A percentile compares a stretch with the other conserved stretches of the same genome.
These are phyloP conservation scores for Ichneumon xanthorius DNA, from an alignment of 2,888 invertebrate species.

Conservation along the genomic window DNA sequence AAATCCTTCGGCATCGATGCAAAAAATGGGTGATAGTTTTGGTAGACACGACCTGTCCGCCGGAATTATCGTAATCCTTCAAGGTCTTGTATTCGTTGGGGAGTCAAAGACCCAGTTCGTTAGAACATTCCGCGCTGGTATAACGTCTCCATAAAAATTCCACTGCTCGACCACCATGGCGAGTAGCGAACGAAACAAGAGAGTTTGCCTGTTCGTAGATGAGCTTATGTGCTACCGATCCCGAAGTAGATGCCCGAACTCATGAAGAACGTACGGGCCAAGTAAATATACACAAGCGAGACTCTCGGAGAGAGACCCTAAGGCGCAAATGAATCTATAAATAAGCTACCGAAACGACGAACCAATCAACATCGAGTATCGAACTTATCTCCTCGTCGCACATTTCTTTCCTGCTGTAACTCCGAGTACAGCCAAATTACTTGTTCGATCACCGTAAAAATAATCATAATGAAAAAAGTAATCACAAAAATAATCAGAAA, in stretches of 20 bases:
- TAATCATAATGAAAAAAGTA: not conserved
- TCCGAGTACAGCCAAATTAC: not conserved
- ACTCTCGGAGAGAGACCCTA: conserved; percentile 80
- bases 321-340: conserved; percentile 84
- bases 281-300: conserved; percentile 81
- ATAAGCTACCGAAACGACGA: conserved; percentile 77
- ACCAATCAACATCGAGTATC: conserved; percentile 74
- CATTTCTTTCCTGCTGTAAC: not conserved
- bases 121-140: conserved; percentile 73
- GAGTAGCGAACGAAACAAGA: conserved; percentile 46
- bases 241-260: conserved; percentile 50
- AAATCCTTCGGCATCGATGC: conserved; percentile 24
- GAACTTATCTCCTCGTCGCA: conserved; percentile 56
- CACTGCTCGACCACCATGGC: conserved; percentile 72
- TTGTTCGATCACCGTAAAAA: not conserved
- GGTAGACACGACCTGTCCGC: conserved; percentile 58
- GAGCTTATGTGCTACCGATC: conserved; percentile 39
- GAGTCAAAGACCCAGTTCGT: conserved; percentile 45
- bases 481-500: not conserved
- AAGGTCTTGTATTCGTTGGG: conserved; percentile 23
- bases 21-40: conserved; percentile 58
- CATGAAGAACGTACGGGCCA: conserved; percentile 70
- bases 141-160: conserved; percentile 82
- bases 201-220: conserved; percentile 52
- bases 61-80: conserved; percentile 38